Evolutionary conservation across 2,888 invertebrate genomes (phyloP).

Genomic region (Diogma glabrata): DNA sequence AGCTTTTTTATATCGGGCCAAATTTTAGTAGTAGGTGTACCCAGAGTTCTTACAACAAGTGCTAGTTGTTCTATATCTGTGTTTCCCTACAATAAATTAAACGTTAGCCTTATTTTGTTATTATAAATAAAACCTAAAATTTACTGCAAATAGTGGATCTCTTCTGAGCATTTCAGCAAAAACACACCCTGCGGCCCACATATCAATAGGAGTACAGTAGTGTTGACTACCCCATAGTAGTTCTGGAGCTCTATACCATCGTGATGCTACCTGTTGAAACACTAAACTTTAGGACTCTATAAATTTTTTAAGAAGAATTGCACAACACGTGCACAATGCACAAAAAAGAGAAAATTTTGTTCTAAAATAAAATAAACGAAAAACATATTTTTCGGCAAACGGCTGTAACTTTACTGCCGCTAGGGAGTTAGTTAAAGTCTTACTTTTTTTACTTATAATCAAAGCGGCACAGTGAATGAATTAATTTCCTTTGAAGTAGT

Average conservation of each 20-base stretch:
- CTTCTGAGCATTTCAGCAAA: conserved; percentile 85
- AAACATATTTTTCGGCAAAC: no score
- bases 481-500: no score
- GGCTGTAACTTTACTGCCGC: no score
- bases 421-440: no score
- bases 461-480: no score
- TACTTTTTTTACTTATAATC: no score
- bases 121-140: conserved; percentile 22
- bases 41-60: conserved; percentile 76
- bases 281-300: no score
- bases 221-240: conserved; percentile 82
- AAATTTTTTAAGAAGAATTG: no score
- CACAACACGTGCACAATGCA: no score
- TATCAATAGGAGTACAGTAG: conserved; percentile 81
- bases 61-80: conserved; percentile 96
- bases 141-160: conserved; percentile 81
- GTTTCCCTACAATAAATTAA: conserved; percentile 56
- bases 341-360: no score
- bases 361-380: no score
- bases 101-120: conserved; percentile 9
- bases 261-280: conserved; percentile 69
- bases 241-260: conserved; percentile 95
- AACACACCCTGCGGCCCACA: conserved; percentile 94
- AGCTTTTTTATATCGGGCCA: conserved; percentile 80
- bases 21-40: conserved; percentile 72